Percentiles rank a stretch among this genome's conserved stretches.
Conservation (phyloP, 2,113 vertebrate species). For the Labeo rohita region DNA sequence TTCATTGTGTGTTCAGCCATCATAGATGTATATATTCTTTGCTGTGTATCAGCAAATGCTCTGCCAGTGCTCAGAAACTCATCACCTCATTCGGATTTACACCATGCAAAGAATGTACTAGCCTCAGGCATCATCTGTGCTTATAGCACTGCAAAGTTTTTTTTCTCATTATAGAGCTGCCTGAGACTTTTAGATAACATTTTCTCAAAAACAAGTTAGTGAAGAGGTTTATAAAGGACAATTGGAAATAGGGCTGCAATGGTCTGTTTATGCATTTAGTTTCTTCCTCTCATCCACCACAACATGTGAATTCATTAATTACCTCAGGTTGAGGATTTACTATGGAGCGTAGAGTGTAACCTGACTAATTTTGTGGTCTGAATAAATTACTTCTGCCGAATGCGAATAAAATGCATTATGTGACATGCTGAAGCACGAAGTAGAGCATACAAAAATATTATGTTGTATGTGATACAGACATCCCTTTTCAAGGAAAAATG, state of each 20-base stretch:
- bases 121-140: slow-evolving; percentile 47
- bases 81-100: slow-evolving; percentile 37
- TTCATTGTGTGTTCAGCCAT: background rate
- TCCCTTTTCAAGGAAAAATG: background rate
- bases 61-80: background rate
- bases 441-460: background rate
- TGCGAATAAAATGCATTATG: background rate
- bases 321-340: background rate
- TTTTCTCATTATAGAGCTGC: slow-evolving; percentile 39
- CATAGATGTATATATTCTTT: slow-evolving; percentile 8
- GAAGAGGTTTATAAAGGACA: slow-evolving; percentile 9
- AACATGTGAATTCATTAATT: slow-evolving; percentile 22
- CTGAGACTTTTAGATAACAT: slow-evolving; percentile 26
- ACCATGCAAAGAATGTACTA: slow-evolving; percentile 44
- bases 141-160: slow-evolving; percentile 32
- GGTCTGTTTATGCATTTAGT: background rate
- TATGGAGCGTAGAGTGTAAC: background rate
- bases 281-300: slow-evolving; percentile 11
- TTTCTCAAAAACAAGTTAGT: slow-evolving; percentile 36
- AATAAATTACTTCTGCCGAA: background rate
- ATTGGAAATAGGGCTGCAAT: background rate
- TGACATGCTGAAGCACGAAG: background rate
- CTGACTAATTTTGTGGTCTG: background rate
- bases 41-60: slow-evolving; percentile 3
- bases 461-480: background rate